These are phyloP conservation scores for Amazonetta brasiliensis DNA, from an alignment of 2,797 vertebrate genomes.

Conservation along the genomic window DNA sequence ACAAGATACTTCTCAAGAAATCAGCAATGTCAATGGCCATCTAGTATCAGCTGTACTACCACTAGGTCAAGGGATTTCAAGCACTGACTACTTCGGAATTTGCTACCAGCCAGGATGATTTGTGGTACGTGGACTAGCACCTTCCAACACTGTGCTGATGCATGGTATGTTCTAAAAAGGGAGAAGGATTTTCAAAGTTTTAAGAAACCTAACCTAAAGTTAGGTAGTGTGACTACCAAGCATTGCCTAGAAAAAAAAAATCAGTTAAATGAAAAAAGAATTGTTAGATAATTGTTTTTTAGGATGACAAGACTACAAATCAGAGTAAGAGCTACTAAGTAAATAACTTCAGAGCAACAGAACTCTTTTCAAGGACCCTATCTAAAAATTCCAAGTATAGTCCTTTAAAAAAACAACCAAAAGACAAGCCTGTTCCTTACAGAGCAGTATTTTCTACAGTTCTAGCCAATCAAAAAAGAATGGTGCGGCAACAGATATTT, in stretches of 20 bases:
- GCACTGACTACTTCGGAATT: neutral
- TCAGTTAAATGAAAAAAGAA: neutral
- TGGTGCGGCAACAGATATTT: neutral
- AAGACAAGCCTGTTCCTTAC: neutral
- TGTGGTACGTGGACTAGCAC: accelerated
- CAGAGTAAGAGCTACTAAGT: neutral
- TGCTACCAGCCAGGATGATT: neutral
- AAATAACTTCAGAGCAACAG: neutral
- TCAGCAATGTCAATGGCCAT: neutral
- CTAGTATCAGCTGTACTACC: neutral
- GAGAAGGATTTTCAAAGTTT: neutral
- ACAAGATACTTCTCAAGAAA: neutral
- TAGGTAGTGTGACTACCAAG: neutral
- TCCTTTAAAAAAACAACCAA: neutral
- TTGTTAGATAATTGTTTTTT: neutral
- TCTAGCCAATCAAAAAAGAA: neutral
- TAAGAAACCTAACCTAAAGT: neutral
- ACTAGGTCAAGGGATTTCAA: accelerated
- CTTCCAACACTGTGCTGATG: neutral
- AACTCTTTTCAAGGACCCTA: neutral
- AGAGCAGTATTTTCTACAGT: neutral
- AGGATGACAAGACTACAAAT: neutral
- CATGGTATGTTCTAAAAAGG: neutral
- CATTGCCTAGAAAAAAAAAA: neutral
- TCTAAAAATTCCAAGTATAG: neutral